A percentile compares a stretch with the other conserved stretches of the same genome.
phyloP scores from a whole-genome alignment of 2,113 vertebrate species.

The Pluvialis apricaria region DNA sequence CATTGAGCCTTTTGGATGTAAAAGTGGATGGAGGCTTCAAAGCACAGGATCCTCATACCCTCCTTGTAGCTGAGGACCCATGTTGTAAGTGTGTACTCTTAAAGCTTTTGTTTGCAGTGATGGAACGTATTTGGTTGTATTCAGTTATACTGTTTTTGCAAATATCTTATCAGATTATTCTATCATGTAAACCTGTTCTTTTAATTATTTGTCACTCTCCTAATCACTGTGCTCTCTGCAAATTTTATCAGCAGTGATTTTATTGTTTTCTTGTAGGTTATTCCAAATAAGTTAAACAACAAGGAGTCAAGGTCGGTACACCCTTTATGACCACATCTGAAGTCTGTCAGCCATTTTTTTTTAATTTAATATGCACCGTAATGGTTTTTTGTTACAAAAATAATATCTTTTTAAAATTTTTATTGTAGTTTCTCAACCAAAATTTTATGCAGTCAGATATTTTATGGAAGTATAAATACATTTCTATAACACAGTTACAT shows the following conservation, averaged over 20 bases:
- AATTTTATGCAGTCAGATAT: background rate
- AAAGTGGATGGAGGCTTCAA: background rate
- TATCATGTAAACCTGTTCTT: background rate
- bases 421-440: background rate
- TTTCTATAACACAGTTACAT: background rate
- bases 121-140: background rate
- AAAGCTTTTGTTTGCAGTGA: background rate
- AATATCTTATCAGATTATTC: background rate
- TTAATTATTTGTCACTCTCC: background rate
- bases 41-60: background rate
- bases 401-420: background rate
- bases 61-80: background rate
- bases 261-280: background rate
- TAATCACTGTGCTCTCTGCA: background rate
- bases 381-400: background rate
- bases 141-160: background rate
- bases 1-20: background rate
- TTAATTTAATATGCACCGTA: background rate
- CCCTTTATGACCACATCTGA: background rate
- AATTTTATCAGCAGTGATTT: background rate
- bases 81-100: accelerated
- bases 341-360: background rate
- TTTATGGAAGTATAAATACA: background rate
- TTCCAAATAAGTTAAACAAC: background rate
- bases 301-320: background rate